Percentiles rank a stretch among this genome's conserved stretches.
These are phyloP conservation scores for Sebastes fasciatus DNA, from an alignment of 2,113 vertebrate genomes.

Conservation along the genomic window DNA sequence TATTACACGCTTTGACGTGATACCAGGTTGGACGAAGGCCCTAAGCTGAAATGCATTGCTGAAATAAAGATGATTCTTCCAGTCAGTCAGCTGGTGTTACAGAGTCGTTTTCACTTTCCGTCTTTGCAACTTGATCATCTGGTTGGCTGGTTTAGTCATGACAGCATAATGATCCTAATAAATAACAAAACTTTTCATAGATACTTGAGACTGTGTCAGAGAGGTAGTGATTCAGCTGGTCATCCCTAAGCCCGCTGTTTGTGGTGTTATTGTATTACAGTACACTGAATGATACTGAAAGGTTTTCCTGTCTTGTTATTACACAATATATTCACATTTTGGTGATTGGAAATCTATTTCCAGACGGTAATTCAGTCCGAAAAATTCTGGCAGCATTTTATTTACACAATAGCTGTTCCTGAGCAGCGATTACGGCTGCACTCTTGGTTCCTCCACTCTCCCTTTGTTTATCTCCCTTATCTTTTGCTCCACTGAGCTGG, in stretches of 20 bases:
- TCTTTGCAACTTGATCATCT: background rate
- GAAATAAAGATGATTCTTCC: background rate
- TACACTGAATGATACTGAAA: background rate
- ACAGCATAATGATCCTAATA: background rate
- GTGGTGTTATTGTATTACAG: background rate
- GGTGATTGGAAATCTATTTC: slow-evolving; percentile 10
- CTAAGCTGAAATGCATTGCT: background rate
- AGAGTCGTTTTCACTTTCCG: background rate
- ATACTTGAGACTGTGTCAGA: background rate
- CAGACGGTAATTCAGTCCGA: background rate
- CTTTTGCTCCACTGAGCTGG: slow-evolving; percentile 1
- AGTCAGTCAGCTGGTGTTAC: too few relatives aligned
- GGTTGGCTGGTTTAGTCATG: background rate
- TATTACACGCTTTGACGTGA: too few relatives aligned
- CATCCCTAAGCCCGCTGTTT: background rate
- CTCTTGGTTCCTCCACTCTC: background rate
- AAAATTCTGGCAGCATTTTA: slow-evolving; percentile 15
- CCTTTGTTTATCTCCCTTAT: background rate
- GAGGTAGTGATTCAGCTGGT: background rate
- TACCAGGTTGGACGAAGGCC: background rate
- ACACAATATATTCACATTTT: background rate
- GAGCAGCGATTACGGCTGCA: background rate
- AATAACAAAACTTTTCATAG: background rate
- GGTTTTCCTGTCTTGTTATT: background rate
- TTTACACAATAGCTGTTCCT: slow-evolving; percentile 12